A percentile compares a stretch with the other conserved stretches of the same genome.
Conservation (phyloP, 2,113 vertebrate genomes). For the Meles meles region DNA sequence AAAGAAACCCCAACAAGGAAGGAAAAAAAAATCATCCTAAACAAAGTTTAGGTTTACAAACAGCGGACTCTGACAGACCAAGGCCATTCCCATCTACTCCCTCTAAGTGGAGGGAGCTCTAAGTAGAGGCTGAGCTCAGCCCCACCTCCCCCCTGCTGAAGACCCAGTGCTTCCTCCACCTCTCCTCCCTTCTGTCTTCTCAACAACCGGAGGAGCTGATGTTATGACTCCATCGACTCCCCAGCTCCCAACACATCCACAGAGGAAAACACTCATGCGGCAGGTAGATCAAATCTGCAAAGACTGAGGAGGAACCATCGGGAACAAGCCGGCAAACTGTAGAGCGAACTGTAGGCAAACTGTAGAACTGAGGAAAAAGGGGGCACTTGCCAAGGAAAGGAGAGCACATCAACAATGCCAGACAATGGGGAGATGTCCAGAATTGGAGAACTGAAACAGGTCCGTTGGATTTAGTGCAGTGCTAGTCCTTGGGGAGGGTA, state of each 20-base stretch:
- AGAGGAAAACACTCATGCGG: neutral
- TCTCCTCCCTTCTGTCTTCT: neutral
- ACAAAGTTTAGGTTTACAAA: neutral
- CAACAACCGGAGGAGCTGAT: neutral
- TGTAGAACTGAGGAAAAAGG: neutral
- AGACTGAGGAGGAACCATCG: neutral
- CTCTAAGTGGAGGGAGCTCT: too few species aligned
- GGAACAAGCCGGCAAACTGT: neutral
- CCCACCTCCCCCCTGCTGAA: too few species aligned
- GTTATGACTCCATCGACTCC: neutral
- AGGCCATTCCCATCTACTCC: too few species aligned
- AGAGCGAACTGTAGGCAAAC: neutral
- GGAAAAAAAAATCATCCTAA: neutral
- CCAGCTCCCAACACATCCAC: neutral
- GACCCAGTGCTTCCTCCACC: neutral
- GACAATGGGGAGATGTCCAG: neutral
- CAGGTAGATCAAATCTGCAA: neutral
- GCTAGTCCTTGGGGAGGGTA: neutral
- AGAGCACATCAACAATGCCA: neutral
- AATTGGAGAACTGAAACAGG: neutral
- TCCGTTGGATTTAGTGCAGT: neutral
- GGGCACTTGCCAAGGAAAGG: neutral
- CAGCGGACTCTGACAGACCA: neutral
- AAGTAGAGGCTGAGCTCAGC: neutral
- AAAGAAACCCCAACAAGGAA: neutral